Conservation (phyloP, 2,888 invertebrate species). For the Troides oblongomaculatus region DNA sequence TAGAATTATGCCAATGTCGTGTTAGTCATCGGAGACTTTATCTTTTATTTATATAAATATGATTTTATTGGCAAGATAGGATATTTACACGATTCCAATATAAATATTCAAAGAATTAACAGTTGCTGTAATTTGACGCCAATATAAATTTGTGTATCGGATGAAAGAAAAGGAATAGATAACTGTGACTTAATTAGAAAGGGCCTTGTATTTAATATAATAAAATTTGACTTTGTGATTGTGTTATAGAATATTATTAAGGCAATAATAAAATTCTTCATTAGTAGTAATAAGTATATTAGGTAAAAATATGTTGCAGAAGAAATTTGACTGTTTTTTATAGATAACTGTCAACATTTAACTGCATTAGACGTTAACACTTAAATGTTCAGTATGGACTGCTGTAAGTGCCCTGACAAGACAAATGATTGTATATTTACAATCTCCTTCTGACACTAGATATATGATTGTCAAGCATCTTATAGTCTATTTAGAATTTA, state of each 20-base stretch:
- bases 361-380: not conserved
- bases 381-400: not conserved
- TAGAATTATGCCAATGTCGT: too few relatives aligned
- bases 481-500: not conserved
- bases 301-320: not conserved
- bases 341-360: not conserved
- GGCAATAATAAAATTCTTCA: not conserved
- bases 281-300: too few relatives aligned
- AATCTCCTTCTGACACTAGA: not conserved
- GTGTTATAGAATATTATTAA: constrained; percentile 1
- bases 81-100: too few relatives aligned
- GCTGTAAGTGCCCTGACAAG: not conserved
- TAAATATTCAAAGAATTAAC: too few relatives aligned
- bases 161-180: too few relatives aligned
- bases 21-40: too few relatives aligned
- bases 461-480: not conserved
- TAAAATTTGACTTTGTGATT: not conserved
- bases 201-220: not conserved
- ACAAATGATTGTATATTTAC: not conserved
- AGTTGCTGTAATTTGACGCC: too few relatives aligned
- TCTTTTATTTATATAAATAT: too few relatives aligned
- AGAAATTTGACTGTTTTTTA: not conserved
- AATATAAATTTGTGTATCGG: too few relatives aligned
- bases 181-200: not conserved
- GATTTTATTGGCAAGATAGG: too few relatives aligned